Conservation (phyloP, 2,888 invertebrate genomes). For the Drosophila anceps region DNA sequence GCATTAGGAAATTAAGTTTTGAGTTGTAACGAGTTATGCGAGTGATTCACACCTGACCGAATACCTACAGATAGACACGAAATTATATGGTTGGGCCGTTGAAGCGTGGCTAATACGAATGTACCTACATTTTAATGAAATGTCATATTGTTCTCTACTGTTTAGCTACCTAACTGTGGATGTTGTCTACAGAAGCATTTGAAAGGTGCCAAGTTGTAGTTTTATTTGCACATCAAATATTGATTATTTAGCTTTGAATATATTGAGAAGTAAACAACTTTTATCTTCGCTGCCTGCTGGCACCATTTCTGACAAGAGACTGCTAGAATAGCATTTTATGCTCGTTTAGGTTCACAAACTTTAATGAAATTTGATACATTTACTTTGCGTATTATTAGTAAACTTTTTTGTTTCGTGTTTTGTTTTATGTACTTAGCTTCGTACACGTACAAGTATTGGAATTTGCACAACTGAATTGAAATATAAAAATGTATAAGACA, state of each 20-base stretch:
- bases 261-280: neutral
- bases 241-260: neutral
- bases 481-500: neutral
- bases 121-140: too few species aligned
- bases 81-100: too few species aligned
- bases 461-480: constrained; percentile 27
- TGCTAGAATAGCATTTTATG: neutral
- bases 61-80: too few species aligned
- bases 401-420: neutral
- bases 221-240: neutral
- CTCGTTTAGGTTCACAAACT: neutral
- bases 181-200: neutral
- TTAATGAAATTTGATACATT: neutral
- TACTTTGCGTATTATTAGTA: neutral
- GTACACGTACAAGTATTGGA: neutral
- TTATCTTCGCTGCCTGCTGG: neutral
- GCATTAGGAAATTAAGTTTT: too few species aligned
- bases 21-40: too few species aligned
- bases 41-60: too few species aligned
- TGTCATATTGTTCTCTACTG: too few species aligned
- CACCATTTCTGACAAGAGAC: neutral
- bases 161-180: too few species aligned
- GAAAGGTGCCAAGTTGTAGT: neutral
- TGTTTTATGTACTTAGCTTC: too few species aligned
- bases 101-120: too few species aligned